Evolutionary conservation across 1,140 invertebrate species (phyloP).

Genomic region (Rhopalosiphum padi): DNA sequence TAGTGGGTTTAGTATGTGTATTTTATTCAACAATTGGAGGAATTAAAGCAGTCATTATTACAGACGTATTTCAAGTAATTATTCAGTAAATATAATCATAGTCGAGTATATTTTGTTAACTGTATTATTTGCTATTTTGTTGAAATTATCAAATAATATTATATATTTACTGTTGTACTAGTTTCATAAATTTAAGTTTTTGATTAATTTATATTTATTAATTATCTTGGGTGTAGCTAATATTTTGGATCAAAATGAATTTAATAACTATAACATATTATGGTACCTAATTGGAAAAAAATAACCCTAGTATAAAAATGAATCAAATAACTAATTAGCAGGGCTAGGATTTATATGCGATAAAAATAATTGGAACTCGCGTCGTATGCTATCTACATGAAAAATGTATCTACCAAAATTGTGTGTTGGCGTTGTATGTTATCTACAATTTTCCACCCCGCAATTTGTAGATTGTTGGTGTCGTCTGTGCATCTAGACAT

Average conservation of each 20-base stretch:
- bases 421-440: no score
- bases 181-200: background rate
- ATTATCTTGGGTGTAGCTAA: background rate
- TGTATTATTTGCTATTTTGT: background rate
- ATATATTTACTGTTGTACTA: background rate
- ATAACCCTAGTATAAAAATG: background rate
- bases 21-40: slow-evolving; percentile 88
- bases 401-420: no score
- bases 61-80: slow-evolving; percentile 80
- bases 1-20: slow-evolving; percentile 82
- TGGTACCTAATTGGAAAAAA: background rate
- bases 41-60: slow-evolving; percentile 87
- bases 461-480: no score
- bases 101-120: background rate
- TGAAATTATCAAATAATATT: background rate
- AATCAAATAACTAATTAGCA: background rate
- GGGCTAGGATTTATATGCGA: no score
- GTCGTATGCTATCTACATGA: no score
- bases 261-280: background rate
- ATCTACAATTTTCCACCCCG: no score
- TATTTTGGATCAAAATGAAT: background rate
- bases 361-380: no score
- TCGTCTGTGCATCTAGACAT: no score
- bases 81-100: slow-evolving; percentile 62
- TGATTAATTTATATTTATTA: background rate